phyloP scores from a whole-genome alignment of 1,140 invertebrate genomes.

The Hirudo medicinalis region DNA sequence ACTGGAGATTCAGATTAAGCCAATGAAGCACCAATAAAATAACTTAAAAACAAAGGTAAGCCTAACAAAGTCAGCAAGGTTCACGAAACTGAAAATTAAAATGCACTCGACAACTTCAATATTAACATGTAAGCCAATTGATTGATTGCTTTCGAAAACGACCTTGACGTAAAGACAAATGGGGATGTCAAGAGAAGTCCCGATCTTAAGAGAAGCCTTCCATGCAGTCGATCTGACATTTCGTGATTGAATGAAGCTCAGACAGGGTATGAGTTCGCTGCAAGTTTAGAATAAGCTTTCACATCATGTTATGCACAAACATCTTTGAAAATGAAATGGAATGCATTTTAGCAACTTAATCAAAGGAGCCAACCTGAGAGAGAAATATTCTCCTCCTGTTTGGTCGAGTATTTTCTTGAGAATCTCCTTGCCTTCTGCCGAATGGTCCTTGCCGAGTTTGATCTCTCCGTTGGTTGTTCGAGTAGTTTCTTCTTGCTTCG shows the following conservation, averaged over 20 bases:
- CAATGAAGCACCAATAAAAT: too few relatives aligned
- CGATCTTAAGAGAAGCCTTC: slow-evolving; percentile 44
- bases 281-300: slow-evolving; percentile 16
- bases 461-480: not conserved
- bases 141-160: slow-evolving; percentile 7
- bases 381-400: slow-evolving; percentile 1
- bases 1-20: too few relatives aligned
- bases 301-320: too few relatives aligned
- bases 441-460: not conserved
- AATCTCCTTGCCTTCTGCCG: not conserved
- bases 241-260: slow-evolving; percentile 42
- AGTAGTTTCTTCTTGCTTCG: not conserved
- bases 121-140: too few relatives aligned
- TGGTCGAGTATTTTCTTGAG: not conserved
- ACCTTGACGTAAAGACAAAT: slow-evolving; percentile 42
- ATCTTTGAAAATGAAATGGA: too few relatives aligned
- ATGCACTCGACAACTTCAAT: too few relatives aligned
- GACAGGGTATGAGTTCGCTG: slow-evolving; percentile 43
- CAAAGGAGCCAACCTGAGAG: slow-evolving; percentile 8
- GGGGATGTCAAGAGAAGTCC: slow-evolving; percentile 40
- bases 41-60: too few relatives aligned
- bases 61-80: too few relatives aligned
- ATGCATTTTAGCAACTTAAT: not conserved
- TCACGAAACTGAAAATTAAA: too few relatives aligned
- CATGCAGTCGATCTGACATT: slow-evolving; percentile 40